Evolutionary conservation across 2,797 vertebrate genomes (phyloP).

Genomic region (Argya squamiceps): DNA sequence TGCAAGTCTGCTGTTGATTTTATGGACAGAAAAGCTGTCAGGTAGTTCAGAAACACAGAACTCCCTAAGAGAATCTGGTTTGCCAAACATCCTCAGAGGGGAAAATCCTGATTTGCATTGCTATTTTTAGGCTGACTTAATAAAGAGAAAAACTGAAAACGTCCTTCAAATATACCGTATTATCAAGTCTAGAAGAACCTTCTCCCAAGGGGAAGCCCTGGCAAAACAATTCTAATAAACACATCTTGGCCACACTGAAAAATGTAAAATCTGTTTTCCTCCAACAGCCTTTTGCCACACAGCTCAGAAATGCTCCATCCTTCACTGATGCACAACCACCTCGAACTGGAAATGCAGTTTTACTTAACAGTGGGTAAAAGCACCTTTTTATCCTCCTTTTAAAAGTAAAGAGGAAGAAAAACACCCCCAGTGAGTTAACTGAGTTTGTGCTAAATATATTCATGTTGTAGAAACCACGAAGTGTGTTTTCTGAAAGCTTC

Average conservation of each 20-base stretch:
- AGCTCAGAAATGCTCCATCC: not conserved
- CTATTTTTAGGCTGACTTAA: not conserved
- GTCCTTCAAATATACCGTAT: not conserved
- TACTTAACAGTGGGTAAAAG: not conserved
- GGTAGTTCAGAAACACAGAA: fast-evolving
- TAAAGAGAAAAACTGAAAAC: not conserved
- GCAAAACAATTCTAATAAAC: not conserved
- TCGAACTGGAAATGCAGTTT: not conserved
- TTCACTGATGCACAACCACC: not conserved
- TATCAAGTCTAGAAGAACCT: not conserved
- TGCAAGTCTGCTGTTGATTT: not conserved
- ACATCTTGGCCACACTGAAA: not conserved
- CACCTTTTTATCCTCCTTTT: not conserved
- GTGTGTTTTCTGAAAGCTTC: not conserved
- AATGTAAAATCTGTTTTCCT: not conserved
- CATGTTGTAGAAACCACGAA: not conserved
- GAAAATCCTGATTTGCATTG: not conserved
- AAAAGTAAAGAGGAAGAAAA: not conserved
- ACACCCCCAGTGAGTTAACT: not conserved
- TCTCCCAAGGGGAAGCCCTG: not conserved
- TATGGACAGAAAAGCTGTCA: not conserved
- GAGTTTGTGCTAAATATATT: not conserved
- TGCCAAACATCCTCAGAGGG: not conserved
- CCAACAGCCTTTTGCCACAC: not conserved
- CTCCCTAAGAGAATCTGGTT: not conserved